Base-by-base conservation (phyloP, 2,888 invertebrate species). In the Leistus spinibarbis region DNA sequence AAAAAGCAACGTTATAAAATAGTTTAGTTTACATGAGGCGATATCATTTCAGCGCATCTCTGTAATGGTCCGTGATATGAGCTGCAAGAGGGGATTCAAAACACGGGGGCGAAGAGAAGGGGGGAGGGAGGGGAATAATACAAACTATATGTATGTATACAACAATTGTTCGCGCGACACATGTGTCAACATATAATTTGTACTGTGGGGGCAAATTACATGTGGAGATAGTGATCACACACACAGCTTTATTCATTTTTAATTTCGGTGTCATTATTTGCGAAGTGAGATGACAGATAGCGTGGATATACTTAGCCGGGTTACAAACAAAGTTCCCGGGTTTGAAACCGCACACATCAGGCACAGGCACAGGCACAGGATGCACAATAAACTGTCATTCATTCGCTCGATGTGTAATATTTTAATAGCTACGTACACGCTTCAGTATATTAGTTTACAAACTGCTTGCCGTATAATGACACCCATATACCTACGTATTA, bases 231-330 rank as follows among this genome's bases (percentile, higher is more conserved):
- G 73, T 74, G 67, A 74, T 74, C 40, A 40, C 40, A 74, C 67
- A 62, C 73, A 60, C 73, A 67, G 62, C 69, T 75, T 75, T 75
- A 75, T 75, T 75, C 69, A 75, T 75, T 75, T 75, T 75, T 75
- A 75, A 75, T 75, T 75, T 75, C 69, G 27, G 75, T 75, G 67
- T 73, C 73, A 73, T 73, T 73, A 73, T 73, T 73, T 67, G 73
- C 73, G 24, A 17, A 72, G 60, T 19, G 60, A 73, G 73, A 73
- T 73, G 68, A 20, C 13, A 68, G 69, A 75, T 68, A 69, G 40
- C 74, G 54, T 40, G 40, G 5, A 40, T 40, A 40, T 40, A 24
- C 24, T 7, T 24, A 24, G n/a, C 24, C 7, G 63, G 75, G 68
- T 68, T 60, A 40, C 54, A 57, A 72, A 72, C 69, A 40, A 70